Percentiles rank a stretch among this genome's conserved stretches.
Evolutionary conservation across 2,113 vertebrate genomes (phyloP).

Genomic region (Cygnus buccinator): DNA sequence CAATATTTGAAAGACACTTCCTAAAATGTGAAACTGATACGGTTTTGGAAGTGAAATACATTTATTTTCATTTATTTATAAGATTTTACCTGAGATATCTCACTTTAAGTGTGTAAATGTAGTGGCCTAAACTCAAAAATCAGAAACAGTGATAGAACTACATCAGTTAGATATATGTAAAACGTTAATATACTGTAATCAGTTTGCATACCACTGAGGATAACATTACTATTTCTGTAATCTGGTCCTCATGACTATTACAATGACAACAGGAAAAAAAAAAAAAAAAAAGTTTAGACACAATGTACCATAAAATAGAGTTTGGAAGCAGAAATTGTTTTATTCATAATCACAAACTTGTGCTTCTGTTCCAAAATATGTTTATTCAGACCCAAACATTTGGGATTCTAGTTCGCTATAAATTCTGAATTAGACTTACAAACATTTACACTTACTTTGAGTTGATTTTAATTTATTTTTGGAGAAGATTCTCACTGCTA

Average conservation of each 20-base stretch:
- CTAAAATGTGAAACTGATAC: not conserved
- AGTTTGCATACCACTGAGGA: not conserved
- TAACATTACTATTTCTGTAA: not conserved
- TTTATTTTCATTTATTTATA: not conserved
- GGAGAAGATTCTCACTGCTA: not conserved
- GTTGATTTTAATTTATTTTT: slow-evolving; percentile 5
- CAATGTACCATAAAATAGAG: not conserved
- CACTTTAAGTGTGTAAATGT: not conserved
- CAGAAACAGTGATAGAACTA: not conserved
- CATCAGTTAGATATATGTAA: accelerated
- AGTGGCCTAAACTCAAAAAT: not conserved
- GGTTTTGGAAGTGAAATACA: not conserved
- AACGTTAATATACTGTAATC: not conserved
- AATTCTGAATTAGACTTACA: not conserved
- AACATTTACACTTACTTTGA: not conserved
- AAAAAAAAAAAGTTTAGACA: not conserved
- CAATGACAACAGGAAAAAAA: not conserved
- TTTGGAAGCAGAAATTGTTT: slow-evolving; percentile 20
- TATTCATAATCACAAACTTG: not conserved
- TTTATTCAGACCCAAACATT: not conserved
- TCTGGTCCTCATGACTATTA: not conserved
- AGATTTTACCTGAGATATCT: not conserved
- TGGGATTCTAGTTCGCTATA: not conserved
- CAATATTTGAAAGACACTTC: not conserved
- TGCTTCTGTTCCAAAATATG: slow-evolving; percentile 14